Percentiles rank a stretch among this genome's conserved stretches.
Conservation (phyloP, 2,888 invertebrate species). For the Spodoptera picta region DNA sequence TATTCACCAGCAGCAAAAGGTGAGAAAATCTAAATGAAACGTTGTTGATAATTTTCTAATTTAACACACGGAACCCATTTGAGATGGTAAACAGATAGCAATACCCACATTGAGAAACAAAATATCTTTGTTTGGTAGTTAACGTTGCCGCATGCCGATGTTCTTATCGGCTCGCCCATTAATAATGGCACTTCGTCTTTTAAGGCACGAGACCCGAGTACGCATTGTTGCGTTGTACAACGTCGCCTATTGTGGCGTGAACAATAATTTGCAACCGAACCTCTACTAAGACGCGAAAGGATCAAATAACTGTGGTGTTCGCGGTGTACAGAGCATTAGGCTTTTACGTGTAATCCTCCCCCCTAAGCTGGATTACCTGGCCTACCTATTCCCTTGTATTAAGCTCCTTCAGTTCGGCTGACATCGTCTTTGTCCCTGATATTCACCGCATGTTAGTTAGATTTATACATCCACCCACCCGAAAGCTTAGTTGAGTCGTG, state of each 20-base stretch:
- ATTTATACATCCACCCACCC: constrained; percentile 67
- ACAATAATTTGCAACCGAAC: constrained; percentile 80
- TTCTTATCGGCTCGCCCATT: constrained; percentile 68
- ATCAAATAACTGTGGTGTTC: constrained; percentile 77
- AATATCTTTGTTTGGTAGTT: constrained; percentile 63
- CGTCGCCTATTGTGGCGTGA: constrained; percentile 73
- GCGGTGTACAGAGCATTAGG: constrained; percentile 74
- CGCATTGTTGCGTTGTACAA: constrained; percentile 70
- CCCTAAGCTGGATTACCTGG: constrained; percentile 83
- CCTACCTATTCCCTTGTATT: constrained; percentile 75
- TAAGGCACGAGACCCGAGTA: constrained; percentile 66
- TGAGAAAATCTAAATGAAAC: constrained; percentile 34
- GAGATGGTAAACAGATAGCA: constrained; percentile 59
- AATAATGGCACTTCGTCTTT: constrained; percentile 74
- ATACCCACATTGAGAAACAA: constrained; percentile 66
- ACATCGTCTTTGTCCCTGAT: constrained; percentile 74
- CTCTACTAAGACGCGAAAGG: constrained; percentile 70
- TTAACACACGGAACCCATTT: constrained; percentile 46
- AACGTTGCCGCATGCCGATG: constrained; percentile 66
- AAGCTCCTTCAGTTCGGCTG: constrained; percentile 76
- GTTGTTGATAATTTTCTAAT: constrained; percentile 47
- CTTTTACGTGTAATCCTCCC: constrained; percentile 80
- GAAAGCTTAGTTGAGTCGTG: constrained; percentile 55
- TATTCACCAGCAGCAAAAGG: constrained; percentile 3
- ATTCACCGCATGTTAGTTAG: constrained; percentile 70